Conservation (phyloP, 23 tunicate species). For the Phallusia fumigata region DNA sequence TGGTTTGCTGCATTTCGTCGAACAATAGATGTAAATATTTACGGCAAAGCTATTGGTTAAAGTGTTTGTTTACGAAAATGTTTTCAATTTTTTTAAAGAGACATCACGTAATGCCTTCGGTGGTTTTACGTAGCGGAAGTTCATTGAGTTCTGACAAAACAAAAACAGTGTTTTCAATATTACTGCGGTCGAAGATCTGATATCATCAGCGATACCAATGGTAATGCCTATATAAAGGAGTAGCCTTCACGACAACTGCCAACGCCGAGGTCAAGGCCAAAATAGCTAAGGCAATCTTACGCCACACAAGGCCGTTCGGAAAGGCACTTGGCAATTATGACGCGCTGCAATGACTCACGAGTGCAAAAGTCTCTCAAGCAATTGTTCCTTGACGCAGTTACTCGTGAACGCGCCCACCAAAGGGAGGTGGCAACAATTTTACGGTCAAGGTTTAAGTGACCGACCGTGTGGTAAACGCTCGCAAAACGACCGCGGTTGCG, state of each 20-base stretch:
- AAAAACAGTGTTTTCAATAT: too few relatives aligned
- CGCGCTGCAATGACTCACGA: not conserved
- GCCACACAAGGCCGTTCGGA: not conserved
- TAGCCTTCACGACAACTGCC: not conserved
- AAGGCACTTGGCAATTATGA: slow-evolving; percentile 6
- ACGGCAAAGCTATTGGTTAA: too few relatives aligned
- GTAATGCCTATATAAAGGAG: not conserved
- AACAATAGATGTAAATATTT: too few relatives aligned
- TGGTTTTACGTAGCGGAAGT: too few relatives aligned
- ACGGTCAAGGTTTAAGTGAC: slow-evolving; percentile 5
- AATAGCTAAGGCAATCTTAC: not conserved
- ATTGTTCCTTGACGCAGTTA: not conserved
- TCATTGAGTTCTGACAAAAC: too few relatives aligned
- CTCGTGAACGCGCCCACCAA: too few relatives aligned
- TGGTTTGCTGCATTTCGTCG: too few relatives aligned
- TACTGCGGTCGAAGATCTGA: too few relatives aligned
- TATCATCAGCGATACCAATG: not conserved
- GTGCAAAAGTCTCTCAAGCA: not conserved
- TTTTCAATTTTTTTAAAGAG: too few relatives aligned
- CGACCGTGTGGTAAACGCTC: not conserved
- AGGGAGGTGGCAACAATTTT: not conserved
- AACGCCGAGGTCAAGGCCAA: not conserved
- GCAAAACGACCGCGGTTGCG: not conserved
- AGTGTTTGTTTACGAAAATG: too few relatives aligned
- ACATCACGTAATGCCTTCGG: too few relatives aligned